Evolutionary conservation across 2,113 vertebrate genomes (phyloP), one percentile per base, ranked within the genome.

Genomic region (Chaetops frenatus): DNA sequence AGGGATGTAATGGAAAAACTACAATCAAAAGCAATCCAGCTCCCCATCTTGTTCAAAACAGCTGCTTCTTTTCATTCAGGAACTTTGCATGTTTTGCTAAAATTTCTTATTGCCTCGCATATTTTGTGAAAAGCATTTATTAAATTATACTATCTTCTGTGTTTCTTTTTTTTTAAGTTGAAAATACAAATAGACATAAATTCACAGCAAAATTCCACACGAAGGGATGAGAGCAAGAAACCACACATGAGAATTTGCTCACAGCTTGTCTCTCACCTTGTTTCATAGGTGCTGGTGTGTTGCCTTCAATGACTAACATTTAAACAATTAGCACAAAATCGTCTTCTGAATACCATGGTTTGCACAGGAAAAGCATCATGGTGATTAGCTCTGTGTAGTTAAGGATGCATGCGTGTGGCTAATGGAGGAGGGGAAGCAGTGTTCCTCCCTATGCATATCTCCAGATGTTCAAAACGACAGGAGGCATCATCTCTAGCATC

Each of bases 101-200:
- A 87, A 73, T 61, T 74, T 94, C 50, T 28, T 53, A 28, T 81
- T 66, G 50, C 79, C 83, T 95, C 69, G 74, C 33, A 77, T 67
- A 27, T 70, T 67, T 76, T 44, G 13, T 58, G 25, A 71, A 94
- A 84, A 29, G 10, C 24, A 15, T 81, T 91, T 89, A 79, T 91
- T 76, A 79, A 72, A 76, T 44, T 6, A 64, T 60, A 61, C 16
- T 3, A 3, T 76, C 16, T 60, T 85, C n/a, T 44, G 7, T 81
- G 19, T n/a, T 35, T 28, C 62, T 44, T 70, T n/a, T 7, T 54
- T 51, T 50, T 66, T 67, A 5, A 13, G 60, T 36, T 44, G 18
- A 82, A 91, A 86, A 88, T 23, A 90, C 31, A 81, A 48, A 61
- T 45, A 70, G 19, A 14, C 33, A 28, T 50, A 72, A 87, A 50